Conservation (phyloP, 1,140 invertebrate species). For the Aphelinus certus region DNA sequence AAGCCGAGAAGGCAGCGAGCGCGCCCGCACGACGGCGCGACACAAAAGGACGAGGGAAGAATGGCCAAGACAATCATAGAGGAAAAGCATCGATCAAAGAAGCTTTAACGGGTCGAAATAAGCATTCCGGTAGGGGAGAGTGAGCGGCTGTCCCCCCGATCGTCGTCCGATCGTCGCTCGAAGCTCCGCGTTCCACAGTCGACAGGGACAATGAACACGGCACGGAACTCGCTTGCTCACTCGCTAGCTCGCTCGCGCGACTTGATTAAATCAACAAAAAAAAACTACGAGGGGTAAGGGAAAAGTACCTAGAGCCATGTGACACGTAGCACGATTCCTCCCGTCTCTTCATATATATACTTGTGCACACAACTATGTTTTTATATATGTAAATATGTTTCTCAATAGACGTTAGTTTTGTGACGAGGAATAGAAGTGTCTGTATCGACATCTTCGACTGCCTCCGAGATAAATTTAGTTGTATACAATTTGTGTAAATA, state of each 20-base stretch:
- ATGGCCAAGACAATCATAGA: background rate
- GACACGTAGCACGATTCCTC: background rate
- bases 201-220: constrained; percentile 26
- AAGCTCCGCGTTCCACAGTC: no score
- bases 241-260: background rate
- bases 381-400: no score
- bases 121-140: constrained; percentile 1
- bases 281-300: background rate
- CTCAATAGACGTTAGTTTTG: no score
- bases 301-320: background rate
- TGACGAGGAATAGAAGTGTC: no score
- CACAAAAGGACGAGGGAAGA: background rate
- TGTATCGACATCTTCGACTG: no score
- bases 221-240: no score
- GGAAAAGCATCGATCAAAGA: constrained; percentile 10
- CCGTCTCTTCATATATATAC: no score
- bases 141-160: background rate
- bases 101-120: constrained; percentile 12
- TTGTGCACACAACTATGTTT: no score
- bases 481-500: no score
- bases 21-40: background rate
- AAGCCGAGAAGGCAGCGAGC: background rate
- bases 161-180: background rate
- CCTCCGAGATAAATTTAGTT: no score
- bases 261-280: constrained; percentile 31